A percentile compares a stretch with the other conserved stretches of the same genome.
These are phyloP conservation scores for Protomyctophum bolini DNA, from an alignment of 2,113 vertebrate genomes.

Conservation along the genomic window DNA sequence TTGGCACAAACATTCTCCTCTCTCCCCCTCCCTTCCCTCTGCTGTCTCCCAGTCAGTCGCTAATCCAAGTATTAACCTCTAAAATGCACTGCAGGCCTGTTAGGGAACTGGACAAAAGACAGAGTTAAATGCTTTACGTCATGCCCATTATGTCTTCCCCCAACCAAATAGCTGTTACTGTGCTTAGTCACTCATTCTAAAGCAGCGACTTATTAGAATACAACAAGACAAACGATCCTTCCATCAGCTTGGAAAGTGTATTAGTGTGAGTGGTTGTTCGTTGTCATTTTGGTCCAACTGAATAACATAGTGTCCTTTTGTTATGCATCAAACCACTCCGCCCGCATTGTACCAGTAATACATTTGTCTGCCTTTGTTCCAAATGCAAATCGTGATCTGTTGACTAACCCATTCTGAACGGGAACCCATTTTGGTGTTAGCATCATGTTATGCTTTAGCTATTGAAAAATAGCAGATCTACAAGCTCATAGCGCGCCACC, in stretches of 20 bases:
- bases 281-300: constrained; percentile 29
- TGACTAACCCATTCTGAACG: no score
- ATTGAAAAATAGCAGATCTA: no score
- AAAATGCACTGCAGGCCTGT: constrained; percentile 26
- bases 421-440: no score
- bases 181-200: constrained; percentile 28
- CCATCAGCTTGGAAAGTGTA: not conserved
- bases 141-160: constrained; percentile 12
- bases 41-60: constrained; percentile 19
- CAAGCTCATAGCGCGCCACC: no score
- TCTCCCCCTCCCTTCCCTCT: not conserved
- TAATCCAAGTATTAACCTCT: constrained; percentile 48
- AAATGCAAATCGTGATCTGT: constrained; percentile 52
- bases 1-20: constrained; percentile 57
- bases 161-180: not conserved
- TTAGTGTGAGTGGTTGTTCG: constrained; percentile 22
- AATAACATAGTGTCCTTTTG: not conserved
- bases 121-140: not conserved
- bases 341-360: constrained; percentile 16
- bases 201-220: constrained; percentile 10
- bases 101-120: constrained; percentile 4
- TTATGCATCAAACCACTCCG: constrained; percentile 21
- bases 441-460: no score
- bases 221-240: not conserved
- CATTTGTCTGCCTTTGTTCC: constrained; percentile 15